Evolutionary conservation across 2,113 vertebrate species (phyloP).

Genomic region (Hassar affinis): DNA sequence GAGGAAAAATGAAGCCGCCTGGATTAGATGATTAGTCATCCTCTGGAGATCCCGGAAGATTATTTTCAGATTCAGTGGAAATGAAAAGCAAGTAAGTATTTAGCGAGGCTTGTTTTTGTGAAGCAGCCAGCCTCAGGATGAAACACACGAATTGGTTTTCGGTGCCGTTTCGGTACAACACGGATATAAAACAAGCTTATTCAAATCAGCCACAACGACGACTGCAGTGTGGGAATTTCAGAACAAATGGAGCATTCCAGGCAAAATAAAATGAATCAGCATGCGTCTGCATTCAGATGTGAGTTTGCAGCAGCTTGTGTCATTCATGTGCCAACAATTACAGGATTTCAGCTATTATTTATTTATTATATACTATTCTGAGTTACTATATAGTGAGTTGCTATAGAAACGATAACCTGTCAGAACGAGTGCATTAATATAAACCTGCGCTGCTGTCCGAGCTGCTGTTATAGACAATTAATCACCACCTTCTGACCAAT

Average conservation of each 20-base stretch:
- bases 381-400: too few relatives aligned
- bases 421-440: neutral
- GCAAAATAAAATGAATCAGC: too few relatives aligned
- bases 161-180: neutral
- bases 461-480: too few relatives aligned
- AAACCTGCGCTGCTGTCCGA: too few relatives aligned
- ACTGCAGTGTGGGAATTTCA: neutral
- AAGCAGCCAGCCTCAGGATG: neutral
- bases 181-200: neutral
- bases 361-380: too few relatives aligned
- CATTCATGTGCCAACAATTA: too few relatives aligned
- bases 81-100: constrained; percentile 11
- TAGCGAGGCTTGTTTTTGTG: neutral
- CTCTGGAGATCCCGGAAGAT: constrained; percentile 13
- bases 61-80: constrained; percentile 9
- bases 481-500: too few relatives aligned
- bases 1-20: constrained; percentile 22
- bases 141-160: neutral
- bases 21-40: constrained; percentile 22
- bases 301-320: too few relatives aligned
- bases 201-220: neutral
- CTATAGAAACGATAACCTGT: neutral
- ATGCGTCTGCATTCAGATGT: too few relatives aligned
- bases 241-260: neutral
- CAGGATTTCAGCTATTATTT: too few relatives aligned